Base-by-base conservation (phyloP, 1,140 invertebrate genomes). In the Battus philenor region DNA sequence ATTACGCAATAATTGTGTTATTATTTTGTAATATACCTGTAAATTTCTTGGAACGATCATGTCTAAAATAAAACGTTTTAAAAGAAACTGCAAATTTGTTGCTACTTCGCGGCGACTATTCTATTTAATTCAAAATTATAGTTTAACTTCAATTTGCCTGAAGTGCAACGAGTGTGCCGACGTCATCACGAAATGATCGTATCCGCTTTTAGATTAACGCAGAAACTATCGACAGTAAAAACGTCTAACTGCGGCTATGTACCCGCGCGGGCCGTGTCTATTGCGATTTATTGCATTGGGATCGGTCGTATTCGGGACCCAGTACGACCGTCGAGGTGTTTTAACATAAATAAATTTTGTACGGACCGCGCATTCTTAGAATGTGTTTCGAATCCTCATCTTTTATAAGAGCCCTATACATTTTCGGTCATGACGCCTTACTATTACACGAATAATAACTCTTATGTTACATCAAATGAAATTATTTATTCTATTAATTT, bases 221-320 rank as follows among this genome's bases (percentile, higher is more conserved):
- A 55, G 44, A 45, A 63, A 59, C 69, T 58, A 67, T 68, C 58
- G 56, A 50, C 58, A 64, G 59, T 70, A 70, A 68, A 68, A 76
- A 70, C 55, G 44, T 18, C 45, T 12, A 44, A 59, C 55, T 55
- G 49, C 43, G 41, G 43, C 50, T 46, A 59, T 53, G 54, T 58
- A 52, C 38, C 45, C 46, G 31, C 41, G 32, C 38, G 29, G 43
- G 15, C 20, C 20, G 24, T 26, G 47, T 59, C 67, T 59, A 43
- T 61, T 49, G 59, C 64, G 64, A 72, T 74, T 72, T 79, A 79
- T 79, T 62, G 52, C 64, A 56, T 61, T 65, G 57, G 50, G 59
- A 67, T 61, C 48, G 43, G 54, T 48, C 57, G 66, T 58, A 59
- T 63, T 58, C 59, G 54, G 45, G 53, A 47, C 55, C 54, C 57